Base-by-base conservation (phyloP, 92 coral and sea anemone species). In the Epizoanthus rinbou region DNA sequence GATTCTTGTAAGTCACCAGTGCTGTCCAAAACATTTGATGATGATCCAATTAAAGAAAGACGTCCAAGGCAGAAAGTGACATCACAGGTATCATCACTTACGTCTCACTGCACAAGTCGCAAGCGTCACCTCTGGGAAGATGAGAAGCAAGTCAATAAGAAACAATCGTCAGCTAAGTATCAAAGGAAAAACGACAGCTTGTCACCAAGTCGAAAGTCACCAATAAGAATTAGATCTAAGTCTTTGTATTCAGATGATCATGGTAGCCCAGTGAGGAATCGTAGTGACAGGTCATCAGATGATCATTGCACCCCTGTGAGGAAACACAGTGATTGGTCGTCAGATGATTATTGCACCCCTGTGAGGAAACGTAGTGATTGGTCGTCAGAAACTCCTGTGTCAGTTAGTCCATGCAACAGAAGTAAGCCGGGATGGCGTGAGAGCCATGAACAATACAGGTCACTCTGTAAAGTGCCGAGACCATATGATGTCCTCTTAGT, bases 371-470 rank as follows among this genome's bases (percentile, higher is more conserved):
- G 35, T 5, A 17, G 19, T 3, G 14, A 37, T 16, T 19, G 58
- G 71, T 11, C 33, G 17, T 23, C 58, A 0, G 25, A 8, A 43
- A 13, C 69, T 9, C 72, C 82, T 5, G 71, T 78, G 7, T 60
- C 98, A 5, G 87, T 91, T 1, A 57, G 43, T 22, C 95, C 99
- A 8, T 88, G 65, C 37, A 88, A 92, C 57, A 90, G 99, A 24
- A 72, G 74, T 62, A 96, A 88, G 83, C 92, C 96, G 8, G 94
- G 93, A 15, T 96, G 99, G 99, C 71, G 39, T 15, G 90, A 83
- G 14, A 89, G 88, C 22, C 99, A 96, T 74, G 45, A 52, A n/a
- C 86, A 89, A 54, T 86, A 90, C 85, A 69, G 75, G 8, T 57
- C 82, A n/a, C 76, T 96, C 37, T 83, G 90, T 22, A 81, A 66